phyloP scores from a whole-genome alignment of 2,888 invertebrate genomes.

The Mantis religiosa region DNA sequence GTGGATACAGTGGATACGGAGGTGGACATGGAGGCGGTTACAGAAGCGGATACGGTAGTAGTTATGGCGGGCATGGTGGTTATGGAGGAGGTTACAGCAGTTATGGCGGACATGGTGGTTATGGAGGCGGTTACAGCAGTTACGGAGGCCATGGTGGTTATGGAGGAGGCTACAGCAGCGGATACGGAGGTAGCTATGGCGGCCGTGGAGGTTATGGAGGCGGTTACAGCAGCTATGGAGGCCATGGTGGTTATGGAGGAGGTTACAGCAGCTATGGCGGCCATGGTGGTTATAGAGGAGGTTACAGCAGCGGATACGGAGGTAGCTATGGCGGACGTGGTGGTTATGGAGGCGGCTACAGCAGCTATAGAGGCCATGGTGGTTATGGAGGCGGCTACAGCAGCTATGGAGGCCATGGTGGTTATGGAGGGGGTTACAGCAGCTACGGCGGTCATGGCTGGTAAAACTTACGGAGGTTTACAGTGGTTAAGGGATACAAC shows the following conservation, averaged over 20 bases:
- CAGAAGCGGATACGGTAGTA: conserved; percentile 28
- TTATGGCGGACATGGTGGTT: conserved; percentile 33
- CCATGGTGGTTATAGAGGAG: not conserved
- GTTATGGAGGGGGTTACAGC: not conserved
- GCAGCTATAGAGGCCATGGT: conserved; percentile 28
- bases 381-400: not conserved
- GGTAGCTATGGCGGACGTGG: conserved; percentile 8
- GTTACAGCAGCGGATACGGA: not conserved
- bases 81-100: not conserved
- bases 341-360: not conserved
- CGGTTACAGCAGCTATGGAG: no score
- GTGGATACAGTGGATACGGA: not conserved
- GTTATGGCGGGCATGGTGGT: not conserved
- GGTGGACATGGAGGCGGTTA: not conserved
- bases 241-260: not conserved
- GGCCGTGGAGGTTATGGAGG: not conserved
- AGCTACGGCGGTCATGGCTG: not conserved
- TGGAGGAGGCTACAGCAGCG: not conserved
- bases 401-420: not conserved
- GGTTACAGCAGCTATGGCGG: conserved; percentile 11
- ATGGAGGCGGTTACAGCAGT: not conserved
- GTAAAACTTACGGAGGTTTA: no score
- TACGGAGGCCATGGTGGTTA: not conserved
- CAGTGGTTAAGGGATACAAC: no score
- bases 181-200: not conserved